Conservation (phyloP, 2,888 invertebrate genomes). For the Drosophila mimetica region DNA sequence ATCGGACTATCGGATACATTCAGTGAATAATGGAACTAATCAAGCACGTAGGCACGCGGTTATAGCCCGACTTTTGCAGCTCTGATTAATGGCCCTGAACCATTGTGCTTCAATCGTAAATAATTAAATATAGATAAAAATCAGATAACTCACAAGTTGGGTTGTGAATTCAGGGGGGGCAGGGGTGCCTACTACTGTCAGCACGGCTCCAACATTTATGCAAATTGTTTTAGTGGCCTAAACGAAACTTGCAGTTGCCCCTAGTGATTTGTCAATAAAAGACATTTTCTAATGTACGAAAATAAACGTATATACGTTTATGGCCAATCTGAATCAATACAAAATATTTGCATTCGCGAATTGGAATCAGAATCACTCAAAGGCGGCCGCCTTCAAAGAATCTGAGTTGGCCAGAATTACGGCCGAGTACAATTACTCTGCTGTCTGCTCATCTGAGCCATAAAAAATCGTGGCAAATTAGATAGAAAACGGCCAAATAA, state of each 20-base stretch:
- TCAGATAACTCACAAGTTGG: constrained; percentile 69
- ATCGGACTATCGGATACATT: constrained; percentile 37
- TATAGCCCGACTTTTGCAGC: constrained; percentile 37
- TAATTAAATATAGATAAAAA: constrained; percentile 77
- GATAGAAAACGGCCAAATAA: constrained; percentile 42
- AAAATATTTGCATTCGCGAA: constrained; percentile 53
- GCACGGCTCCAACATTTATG: constrained; percentile 59
- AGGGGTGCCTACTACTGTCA: constrained; percentile 54
- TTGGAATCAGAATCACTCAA: constrained; percentile 29
- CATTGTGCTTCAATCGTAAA: constrained; percentile 76
- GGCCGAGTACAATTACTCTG: constrained; percentile 40
- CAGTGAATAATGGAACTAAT: constrained; percentile 68
- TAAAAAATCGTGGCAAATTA: constrained; percentile 58
- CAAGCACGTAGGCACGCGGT: constrained; percentile 62
- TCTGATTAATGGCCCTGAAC: constrained; percentile 74
- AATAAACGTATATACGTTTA: constrained; percentile 18
- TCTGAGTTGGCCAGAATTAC: constrained; percentile 56
- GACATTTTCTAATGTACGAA: constrained; percentile 3
- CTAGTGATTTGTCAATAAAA: constrained; percentile 40
- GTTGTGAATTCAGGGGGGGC: constrained; percentile 4
- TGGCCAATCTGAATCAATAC: constrained; percentile 23
- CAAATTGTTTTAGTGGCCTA: constrained; percentile 52
- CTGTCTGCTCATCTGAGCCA: constrained; percentile 51
- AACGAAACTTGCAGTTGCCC: constrained; percentile 54
- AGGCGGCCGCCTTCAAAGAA: constrained; percentile 68